Evolutionary conservation across 2,113 vertebrate genomes (phyloP).

Genomic region (Rattus norvegicus): GRCr8 NC_086036.1:79408501-79409000

Average conservation of each 20-base stretch:
- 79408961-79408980: neutral
- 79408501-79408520: neutral
- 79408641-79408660: neutral
- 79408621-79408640: neutral
- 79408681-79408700: fast-evolving
- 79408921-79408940: neutral
- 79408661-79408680: neutral
- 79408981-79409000: neutral
- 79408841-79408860: neutral
- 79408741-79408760: fast-evolving
- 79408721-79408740: neutral
- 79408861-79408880: neutral
- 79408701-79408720: fast-evolving
- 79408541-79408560: fast-evolving
- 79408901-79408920: neutral
- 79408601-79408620: neutral
- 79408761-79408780: too few relatives aligned
- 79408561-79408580: fast-evolving
- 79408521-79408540: too few relatives aligned
- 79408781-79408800: too few relatives aligned
- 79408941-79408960: neutral
- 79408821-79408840: neutral
- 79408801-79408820: neutral
- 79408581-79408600: neutral
- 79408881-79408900: too few relatives aligned